Base-by-base conservation (phyloP, 1,140 invertebrate genomes). In the Phymastichus coffea region DNA sequence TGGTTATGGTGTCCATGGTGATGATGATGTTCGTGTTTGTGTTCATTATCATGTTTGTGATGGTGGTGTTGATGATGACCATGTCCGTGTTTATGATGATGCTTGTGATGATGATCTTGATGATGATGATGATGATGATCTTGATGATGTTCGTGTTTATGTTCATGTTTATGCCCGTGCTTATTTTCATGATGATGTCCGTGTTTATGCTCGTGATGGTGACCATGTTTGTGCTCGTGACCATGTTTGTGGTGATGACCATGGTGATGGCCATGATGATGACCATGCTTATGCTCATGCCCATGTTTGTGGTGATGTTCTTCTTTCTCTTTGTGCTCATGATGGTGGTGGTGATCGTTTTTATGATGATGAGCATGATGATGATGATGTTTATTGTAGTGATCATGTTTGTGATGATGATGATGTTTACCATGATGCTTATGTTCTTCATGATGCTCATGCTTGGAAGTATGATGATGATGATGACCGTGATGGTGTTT, bases 341-440 rank as follows among this genome's bases (percentile, higher is more conserved):
- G 49, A 48, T 60, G 58, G 25, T 60, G 58, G 14, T 60, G 49
- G 40, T 60, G 58, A n/a, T 46, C 49, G 40, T 54, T 54, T n/a
- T 60, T 54, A 33, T 60, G 58, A 33, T 54, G 41, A 19, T 60
- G 58, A 33, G 47, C 41, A 17, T 60, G 58, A 23, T 60, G 49
- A 43, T 60, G 58, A 19, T 60, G 58, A 54, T 60, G 58, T 40
- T 60, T 44, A 19, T 60, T 54, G 17, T 48, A 51, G 33, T 60
- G 58, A 23, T 54, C 58, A n/a, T 60, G 58, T 33, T 60, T 60
- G 14, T 60, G 58, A 54, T 60, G 49, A 10, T 60, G 58, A 54
- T 60, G 49, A 54, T 60, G 58, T 4, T 47, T 60, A 8, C 43
- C 49, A 54, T 54, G 49, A 33, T 60, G 58, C 4, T 60, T 47